Evolutionary conservation across 2,888 invertebrate species (phyloP), one percentile per base, ranked within the genome.

Genomic region (Nemurella pictetii): DNA sequence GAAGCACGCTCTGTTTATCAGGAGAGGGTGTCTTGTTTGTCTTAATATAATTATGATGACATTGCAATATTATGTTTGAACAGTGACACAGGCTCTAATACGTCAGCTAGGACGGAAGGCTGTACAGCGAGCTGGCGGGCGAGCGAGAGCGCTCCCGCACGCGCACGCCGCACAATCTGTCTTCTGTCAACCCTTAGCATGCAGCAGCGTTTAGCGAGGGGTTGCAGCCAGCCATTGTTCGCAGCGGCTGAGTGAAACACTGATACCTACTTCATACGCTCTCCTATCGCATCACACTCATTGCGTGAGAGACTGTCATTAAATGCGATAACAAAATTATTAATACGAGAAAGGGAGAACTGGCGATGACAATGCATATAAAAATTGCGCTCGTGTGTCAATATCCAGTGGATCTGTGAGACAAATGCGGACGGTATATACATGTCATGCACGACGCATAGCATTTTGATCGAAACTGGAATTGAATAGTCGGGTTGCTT

Each of bases 11-110:
- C 30, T 29, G 78, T 78, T 78, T 78, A 30, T 30, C 78, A 30
- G 15, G 5, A 30, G 30, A 30, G 78, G 78, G 78, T 78, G 78
- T 30, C 28, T 30, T 30, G 78, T 78, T 78, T 78, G 78, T 30
- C 78, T 78, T 30, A 78, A 78, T 78, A 78, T 78, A 78, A 78
- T 78, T 78, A 78, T 78, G 78, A 82, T 82, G 82, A 82, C 82
- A 82, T 82, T 55, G 82, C 82, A 28, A 29, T 82, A 82, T 82
- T 82, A 82, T 82, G 72, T 82, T 82, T 82, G 55, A 55, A 26
- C 82, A 82, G 72, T 78, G 78, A 30, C 78, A 55, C 55, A 55
- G 55, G 9, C 55, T 55, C 55, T 55, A 55, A 55, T 55, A 55
- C 55, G 55, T 55, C 55, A 55, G 55, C 1, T 20, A 20, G 15